Evolutionary conservation across 2,888 invertebrate species (phyloP), one percentile per base, ranked within the genome.

Genomic region (Luperina testacea): DNA sequence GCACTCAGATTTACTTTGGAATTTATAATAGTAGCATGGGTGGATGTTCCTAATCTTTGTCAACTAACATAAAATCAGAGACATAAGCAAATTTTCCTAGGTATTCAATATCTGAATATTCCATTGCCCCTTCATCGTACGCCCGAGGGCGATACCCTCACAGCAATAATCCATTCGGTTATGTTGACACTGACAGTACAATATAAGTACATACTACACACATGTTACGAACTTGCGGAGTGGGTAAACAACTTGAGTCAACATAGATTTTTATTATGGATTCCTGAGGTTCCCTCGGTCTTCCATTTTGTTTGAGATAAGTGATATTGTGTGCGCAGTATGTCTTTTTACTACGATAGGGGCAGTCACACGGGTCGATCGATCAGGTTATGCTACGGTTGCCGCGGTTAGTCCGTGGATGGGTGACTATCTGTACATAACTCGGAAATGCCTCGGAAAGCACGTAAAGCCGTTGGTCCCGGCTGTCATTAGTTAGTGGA

Each of bases 191-290:
- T 69, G 68, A 64, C 68, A 57, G 20, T n/a, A 42, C 83, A 64
- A 57, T 76, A 53, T 42, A 63, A 61, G 77, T 68, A 75, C 65
- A 20, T 63, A 45, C 79, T 71, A 53, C 61, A 42, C 32, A 53
- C 63, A 81, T 48, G 57, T 65, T 81, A 4, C 59, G n/a, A 76
- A 67, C 17, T 68, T 45, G 61, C 38, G 27, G 42, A 63, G 53
- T 24, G 27, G 38, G 53, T 82, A 83, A 80, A 83, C 80, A 83
- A 69, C 27, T 83, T 69, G n/a, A 61, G 80, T 57, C 61, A 80
- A 75, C 68, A 61, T 45, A 42, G 68, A 68, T 68, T 57, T 80
- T 68, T 82, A 68, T 80, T 80, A 82, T 82, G 68, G 45, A 82
- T 82, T 83, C 83, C 57, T 63, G 83, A 80, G 77, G 68, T 77